Base-by-base conservation (phyloP, 2,113 vertebrate species). In the Mungos mungo region DNA sequence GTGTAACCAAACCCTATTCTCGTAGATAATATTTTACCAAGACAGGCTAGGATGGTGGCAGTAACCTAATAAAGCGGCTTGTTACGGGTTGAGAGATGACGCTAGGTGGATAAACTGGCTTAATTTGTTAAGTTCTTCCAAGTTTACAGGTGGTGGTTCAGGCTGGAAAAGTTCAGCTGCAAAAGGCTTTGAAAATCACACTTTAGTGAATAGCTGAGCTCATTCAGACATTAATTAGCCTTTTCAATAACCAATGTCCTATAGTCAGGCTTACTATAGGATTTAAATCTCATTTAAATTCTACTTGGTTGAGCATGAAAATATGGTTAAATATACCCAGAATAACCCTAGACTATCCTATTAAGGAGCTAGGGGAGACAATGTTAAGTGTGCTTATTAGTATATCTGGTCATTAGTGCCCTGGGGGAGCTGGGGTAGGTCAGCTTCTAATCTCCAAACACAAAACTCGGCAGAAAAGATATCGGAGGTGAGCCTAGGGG, bases 271-370 rank as follows among this genome's bases (percentile, higher is more conserved):
- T 50, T 54, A 71, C 63, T 52, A 60, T 33, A 57, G 19, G 38
- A 29, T 66, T 89, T 71, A 90, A 89, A 84, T 41, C 31, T 52
- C 79, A 95, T 29, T 95, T 92, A 92, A 96, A 50, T 72, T 68
- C 54, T 52, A 33, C 60, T 83, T 91, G 16, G 23, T 0, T 69
- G n/a, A 81, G 27, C 68, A 66, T n/a, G 66, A 68, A 90, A 96
- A 92, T 71, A 63, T 29, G 13, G 33, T 50, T 54, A 80, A 45
- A 68, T 72, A 71, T 50, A 45, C 6, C 25, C 38, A 90, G 38
- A 95, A 87, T 31, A 90, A 77, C 29, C 82, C 35, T 45, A 71
- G 25, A 35, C 33, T 63, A 63, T 12, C 47, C 80, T 72, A 63
- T 10, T 41, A 47, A 84, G 38, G 47, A 84, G 63, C 33, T 1